Evolutionary conservation across 1,140 invertebrate species (phyloP).

Genomic region (Aleiodes sp.): DNA sequence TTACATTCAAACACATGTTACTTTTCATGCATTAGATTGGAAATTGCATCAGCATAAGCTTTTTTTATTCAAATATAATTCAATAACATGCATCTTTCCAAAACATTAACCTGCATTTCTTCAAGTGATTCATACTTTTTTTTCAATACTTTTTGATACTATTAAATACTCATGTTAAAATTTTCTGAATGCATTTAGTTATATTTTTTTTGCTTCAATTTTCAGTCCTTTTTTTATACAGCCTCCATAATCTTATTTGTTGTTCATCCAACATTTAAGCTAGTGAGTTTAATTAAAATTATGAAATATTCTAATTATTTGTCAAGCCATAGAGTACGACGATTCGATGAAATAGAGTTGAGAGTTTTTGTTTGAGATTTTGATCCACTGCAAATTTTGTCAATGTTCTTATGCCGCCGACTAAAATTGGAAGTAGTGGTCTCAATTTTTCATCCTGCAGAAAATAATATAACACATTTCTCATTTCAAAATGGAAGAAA

Average conservation of each 20-base stretch:
- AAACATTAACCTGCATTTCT: too few species aligned
- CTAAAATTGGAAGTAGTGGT: slow-evolving; percentile 72
- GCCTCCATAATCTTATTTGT: neutral
- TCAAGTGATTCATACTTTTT: too few species aligned
- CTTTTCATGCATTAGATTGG: neutral
- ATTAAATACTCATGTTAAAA: neutral
- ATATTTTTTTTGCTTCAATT: neutral
- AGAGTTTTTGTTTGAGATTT: slow-evolving; percentile 70
- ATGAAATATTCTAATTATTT: slow-evolving; percentile 51
- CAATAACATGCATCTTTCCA: too few species aligned
- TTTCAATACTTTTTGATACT: neutral
- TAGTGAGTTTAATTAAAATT: slow-evolving; percentile 4
- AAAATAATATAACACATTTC: too few species aligned
- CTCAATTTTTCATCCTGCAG: slow-evolving; percentile 69
- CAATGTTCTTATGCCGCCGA: slow-evolving; percentile 70
- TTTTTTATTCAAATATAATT: too few species aligned
- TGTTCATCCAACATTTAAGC: neutral
- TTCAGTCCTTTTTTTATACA: slow-evolving; percentile 5
- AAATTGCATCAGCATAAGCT: neutral
- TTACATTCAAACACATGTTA: neutral
- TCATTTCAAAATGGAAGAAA: too few species aligned
- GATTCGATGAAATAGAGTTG: slow-evolving; percentile 71
- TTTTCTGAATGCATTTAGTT: too few species aligned
- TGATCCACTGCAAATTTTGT: slow-evolving; percentile 72
- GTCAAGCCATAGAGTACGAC: slow-evolving; percentile 70